Evolutionary conservation across 2,113 vertebrate genomes (phyloP).

Genomic region (Bettongia penicillata): DNA sequence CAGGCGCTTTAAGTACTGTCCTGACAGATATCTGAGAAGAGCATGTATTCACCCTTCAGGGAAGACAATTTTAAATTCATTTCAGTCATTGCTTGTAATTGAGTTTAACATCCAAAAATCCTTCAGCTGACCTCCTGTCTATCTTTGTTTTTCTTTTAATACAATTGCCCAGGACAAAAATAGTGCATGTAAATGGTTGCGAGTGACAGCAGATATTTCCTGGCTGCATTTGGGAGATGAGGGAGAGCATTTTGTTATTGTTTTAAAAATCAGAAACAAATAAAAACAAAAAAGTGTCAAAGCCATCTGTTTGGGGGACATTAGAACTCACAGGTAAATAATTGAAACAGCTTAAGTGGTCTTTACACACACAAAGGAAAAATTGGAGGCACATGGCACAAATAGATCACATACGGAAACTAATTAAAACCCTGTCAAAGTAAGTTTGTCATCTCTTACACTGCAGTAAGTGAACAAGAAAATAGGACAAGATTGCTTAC

Average conservation of each 20-base stretch:
- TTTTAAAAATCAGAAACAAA: background rate
- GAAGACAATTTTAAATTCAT: constrained; percentile 81
- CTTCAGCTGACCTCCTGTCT: constrained; percentile 82
- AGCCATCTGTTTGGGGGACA: constrained; percentile 74
- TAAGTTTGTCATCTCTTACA: constrained; percentile 70
- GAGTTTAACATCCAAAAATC: constrained; percentile 84
- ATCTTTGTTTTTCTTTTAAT: constrained; percentile 77
- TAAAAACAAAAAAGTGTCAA: constrained; percentile 64
- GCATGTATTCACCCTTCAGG: constrained; percentile 65
- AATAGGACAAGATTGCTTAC: constrained; percentile 65
- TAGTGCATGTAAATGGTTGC: constrained; percentile 56
- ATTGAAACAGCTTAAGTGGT: constrained; percentile 72
- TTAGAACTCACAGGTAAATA: constrained; percentile 76
- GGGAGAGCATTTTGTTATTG: background rate
- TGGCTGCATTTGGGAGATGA: background rate
- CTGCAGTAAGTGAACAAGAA: constrained; percentile 72
- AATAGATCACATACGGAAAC: constrained; percentile 81
- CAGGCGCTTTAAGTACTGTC: constrained; percentile 51
- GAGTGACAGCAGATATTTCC: constrained; percentile 49
- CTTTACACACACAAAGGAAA: constrained; percentile 70
- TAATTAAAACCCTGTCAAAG: constrained; percentile 84
- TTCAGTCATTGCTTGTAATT: constrained; percentile 80
- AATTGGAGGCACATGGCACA: constrained; percentile 75
- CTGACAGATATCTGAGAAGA: constrained; percentile 60
- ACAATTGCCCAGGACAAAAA: constrained; percentile 70